Base-by-base conservation (phyloP, 2,888 invertebrate species). In the Synanthedon vespiformis region DNA sequence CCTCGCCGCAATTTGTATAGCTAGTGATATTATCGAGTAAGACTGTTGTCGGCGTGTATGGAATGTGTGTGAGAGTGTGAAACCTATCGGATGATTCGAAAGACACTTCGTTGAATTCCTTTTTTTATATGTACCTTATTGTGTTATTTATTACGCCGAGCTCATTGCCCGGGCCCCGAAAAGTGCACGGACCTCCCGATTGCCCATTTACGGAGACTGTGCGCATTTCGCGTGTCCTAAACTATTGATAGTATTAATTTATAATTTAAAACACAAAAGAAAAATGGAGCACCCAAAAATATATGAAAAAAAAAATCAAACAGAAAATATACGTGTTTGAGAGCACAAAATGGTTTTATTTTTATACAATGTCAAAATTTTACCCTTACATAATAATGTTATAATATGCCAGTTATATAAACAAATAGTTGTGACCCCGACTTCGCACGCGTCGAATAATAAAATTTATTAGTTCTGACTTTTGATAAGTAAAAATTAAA, bases 221-320 rank as follows among this genome's bases (percentile, higher is more conserved):
- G 77, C 64, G 64, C 60, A 64, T 72, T 75, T 72, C 64, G 62
- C 65, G 78, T 76, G 77, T 70, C 80, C 79, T 71, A 66, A 68
- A 77, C 74, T 82, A 81, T 79, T 78, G 74, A 73, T 85, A 84
- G 80, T 78, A 77, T 80, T 86, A 83, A 84, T 80, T 82, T 79
- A 79, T 86, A 82, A 82, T 76, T 83, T 80, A 84, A 84, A 80
- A 73, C 73, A 75, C 61, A 68, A 72, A 69, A 70, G 49, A 70
- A 81, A 83, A 86, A 86, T 85, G 87, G 86, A 87, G 87, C 86
- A 87, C 87, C 84, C 81, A 83, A 86, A 83, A 80, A 67, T 69
- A 70, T 48, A 13, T 68, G 68, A 34, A 34, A 66, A 75, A 66
- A 75, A 80, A 80, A 80, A 75, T 75, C 77, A 81, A 84, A 84